These are phyloP conservation scores for Eledone cirrhosa DNA, from an alignment of 2,888 invertebrate species.

Conservation along the genomic window DNA sequence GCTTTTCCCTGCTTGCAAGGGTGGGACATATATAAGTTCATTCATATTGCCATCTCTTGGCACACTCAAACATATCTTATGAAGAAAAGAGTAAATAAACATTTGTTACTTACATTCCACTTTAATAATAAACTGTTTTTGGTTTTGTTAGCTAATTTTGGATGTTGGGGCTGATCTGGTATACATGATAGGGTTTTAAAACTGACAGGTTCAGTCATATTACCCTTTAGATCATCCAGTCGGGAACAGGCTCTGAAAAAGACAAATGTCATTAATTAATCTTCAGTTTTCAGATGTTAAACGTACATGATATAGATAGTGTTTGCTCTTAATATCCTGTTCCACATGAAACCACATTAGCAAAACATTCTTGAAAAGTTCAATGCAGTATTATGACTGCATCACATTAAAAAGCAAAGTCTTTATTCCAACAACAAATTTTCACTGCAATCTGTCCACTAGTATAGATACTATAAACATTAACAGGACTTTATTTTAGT, in stretches of 20 bases:
- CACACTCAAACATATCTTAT: no score
- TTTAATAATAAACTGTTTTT: conserved; percentile 72
- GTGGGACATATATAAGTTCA: neutral
- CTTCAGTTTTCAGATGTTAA: neutral
- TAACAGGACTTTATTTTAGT: no score
- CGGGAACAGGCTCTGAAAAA: conserved; percentile 73
- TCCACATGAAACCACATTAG: no score
- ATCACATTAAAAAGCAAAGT: no score
- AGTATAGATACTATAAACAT: no score
- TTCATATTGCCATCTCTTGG: neutral
- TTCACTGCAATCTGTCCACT: no score
- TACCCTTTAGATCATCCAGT: conserved; percentile 79
- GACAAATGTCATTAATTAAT: neutral
- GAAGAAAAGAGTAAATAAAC: neutral
- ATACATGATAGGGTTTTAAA: conserved; percentile 85
- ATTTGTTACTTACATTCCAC: conserved; percentile 65
- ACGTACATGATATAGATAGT: neutral
- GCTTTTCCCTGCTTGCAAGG: no score
- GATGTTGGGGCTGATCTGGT: conserved; percentile 77
- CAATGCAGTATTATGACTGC: no score
- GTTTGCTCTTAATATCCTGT: no score
- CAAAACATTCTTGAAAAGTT: no score
- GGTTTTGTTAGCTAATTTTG: conserved; percentile 77
- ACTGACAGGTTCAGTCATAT: conserved; percentile 79
- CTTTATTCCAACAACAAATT: no score